Evolutionary conservation across 2,797 vertebrate species (phyloP), one percentile per base, ranked within the genome.

Genomic region (Remorina albescens): DNA sequence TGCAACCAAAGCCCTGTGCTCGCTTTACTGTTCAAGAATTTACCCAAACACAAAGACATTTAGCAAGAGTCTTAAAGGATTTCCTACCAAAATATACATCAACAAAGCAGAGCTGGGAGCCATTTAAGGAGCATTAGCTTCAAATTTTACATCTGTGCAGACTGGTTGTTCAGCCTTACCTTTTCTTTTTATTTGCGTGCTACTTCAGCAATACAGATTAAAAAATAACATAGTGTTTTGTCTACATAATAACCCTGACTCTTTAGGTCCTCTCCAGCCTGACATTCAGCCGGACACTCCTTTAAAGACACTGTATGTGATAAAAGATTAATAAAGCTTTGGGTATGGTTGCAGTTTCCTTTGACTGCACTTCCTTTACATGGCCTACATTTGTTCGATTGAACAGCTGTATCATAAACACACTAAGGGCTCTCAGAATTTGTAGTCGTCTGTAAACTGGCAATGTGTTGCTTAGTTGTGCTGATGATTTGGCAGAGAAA

Each of bases 401-500:
- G 55, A 78, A 81, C 72, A 63, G 79, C 66, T 42, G 60, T 71
- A 78, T 81, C 59, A 73, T 64, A 79, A 86, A 82, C 67, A 76
- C 76, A 80, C 71, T 56, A 62, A 72, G 54, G 10, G 28, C 61
- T 63, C 51, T 67, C 76, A 73, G 58, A 67, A 34, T 69, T 82
- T 61, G 66, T 67, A 67, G 63, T 46, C 66, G 37, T 74, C 47
- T 78, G 71, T 77, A 76, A 85, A 84, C 71, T 54, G 74, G 69
- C 61, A 74, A 73, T 34, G 61, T 78, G 67, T 74, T 71, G 80
- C 78, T 82, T 56, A 80, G 88, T 82, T 82, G 84, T 76, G 70
- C 69, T 85, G 87, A 91, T 89, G 84, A 89, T 87, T 81, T 87
- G 87, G 84, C 81, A 85, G 78, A 74, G 78, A 78, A 78, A 64